Evolutionary conservation across 1,140 invertebrate genomes (phyloP), one percentile per base, ranked within the genome.

Genomic region (Drosophila murphyi): DNA sequence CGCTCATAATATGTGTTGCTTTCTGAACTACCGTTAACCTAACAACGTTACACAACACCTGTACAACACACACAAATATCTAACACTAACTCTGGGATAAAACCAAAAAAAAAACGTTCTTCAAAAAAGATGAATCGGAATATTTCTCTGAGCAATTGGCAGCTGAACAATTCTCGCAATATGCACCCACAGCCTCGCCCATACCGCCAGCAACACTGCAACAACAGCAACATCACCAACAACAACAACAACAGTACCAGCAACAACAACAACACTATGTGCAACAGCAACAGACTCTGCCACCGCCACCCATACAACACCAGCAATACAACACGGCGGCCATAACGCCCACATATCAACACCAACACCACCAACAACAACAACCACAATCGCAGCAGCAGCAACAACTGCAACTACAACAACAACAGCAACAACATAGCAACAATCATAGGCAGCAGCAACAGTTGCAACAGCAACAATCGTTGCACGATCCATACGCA

Each of bases 61-160:
- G 59, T n/a, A 70, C 54, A 60, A 68, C 47, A 67, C 43, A 57
- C 32, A 60, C 45, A 47, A 48, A 62, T 20, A 86, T 56, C 74
- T 47, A 64, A 81, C 72, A 82, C 71, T 68, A 78, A 83, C 70
- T 63, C 54, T 79, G 85, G 73, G 34, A 52, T 63, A 56, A 52
- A 37, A 43, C 28, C 62, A 56, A 59, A 45, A 64, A 34, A 57
- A 52, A 47, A 52, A 54, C 55, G 47, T n/a, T 20, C 45, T 37
- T 67, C 10, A 47, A 64, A 57, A 71, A 72, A 88, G 90, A 92
- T 56, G 92, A 92, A 89, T 92, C 92, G 78, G 92, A 92, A 86
- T 92, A 92, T 82, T 92, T 92, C 82, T 92, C 92, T 76, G 92
- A 92, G 80, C 91, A 92, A 90, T 86, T 92, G 87, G 92, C 92